These are phyloP conservation scores for Condylostylus longicornis DNA, from an alignment of 1,140 invertebrate species.

Conservation along the genomic window DNA sequence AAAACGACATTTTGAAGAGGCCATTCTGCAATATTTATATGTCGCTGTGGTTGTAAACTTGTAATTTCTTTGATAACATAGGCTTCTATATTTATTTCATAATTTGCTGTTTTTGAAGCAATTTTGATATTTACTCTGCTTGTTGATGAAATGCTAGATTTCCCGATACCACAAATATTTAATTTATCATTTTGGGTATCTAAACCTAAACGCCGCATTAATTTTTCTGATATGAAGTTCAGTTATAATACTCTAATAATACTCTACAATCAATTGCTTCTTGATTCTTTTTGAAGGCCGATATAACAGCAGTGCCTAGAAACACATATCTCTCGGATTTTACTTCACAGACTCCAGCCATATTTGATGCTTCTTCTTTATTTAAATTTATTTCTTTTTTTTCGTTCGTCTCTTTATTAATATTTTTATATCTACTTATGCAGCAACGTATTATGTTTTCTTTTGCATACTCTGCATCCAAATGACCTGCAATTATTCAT, in stretches of 20 bases:
- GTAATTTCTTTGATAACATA: slow-evolving; percentile 1
- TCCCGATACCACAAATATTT: slow-evolving; percentile 2
- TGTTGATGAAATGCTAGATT: neutral
- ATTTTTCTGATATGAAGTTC: slow-evolving; percentile 5
- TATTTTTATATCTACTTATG: neutral
- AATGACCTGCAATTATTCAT: too few species aligned
- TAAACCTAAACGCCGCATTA: slow-evolving; percentile 7
- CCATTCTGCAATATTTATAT: neutral
- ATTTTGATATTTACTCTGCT: slow-evolving; percentile 1
- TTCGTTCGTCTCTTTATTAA: neutral
- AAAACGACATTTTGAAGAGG: slow-evolving; percentile 8
- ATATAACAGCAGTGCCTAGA: neutral
- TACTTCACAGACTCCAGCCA: too few species aligned
- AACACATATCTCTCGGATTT: too few species aligned
- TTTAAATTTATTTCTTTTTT: neutral
- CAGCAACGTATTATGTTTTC: neutral
- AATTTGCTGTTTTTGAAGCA: neutral
- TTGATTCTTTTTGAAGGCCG: neutral
- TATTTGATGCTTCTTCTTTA: neutral
- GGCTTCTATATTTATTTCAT: slow-evolving; percentile 1
- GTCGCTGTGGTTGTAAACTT: neutral
- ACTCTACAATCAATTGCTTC: slow-evolving; percentile 2
- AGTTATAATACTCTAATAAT: slow-evolving; percentile 6
- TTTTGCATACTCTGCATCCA: neutral
- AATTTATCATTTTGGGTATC: neutral